Percentiles rank a stretch among this genome's conserved stretches.
These are phyloP conservation scores for Idaea biselata DNA, from an alignment of 2,888 invertebrate genomes.

Conservation along the genomic window DNA sequence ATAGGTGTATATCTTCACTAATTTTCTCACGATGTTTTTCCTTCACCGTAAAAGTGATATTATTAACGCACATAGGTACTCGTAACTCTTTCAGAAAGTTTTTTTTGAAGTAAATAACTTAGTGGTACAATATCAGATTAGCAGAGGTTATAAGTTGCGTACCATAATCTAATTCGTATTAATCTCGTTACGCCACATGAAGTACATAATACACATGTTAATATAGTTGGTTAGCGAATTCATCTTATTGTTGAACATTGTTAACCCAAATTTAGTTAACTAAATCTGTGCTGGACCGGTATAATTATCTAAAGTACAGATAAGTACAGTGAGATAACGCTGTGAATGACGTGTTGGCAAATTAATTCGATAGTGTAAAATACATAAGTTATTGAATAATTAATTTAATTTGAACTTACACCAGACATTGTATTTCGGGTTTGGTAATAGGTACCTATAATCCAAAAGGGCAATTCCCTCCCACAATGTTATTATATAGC, in stretches of 20 bases:
- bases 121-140: neutral
- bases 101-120: no score
- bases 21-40: no score
- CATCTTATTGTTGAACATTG: neutral
- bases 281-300: neutral
- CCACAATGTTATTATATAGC: no score
- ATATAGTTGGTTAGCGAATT: neutral
- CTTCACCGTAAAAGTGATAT: no score
- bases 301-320: neutral
- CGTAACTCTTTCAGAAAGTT: no score
- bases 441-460: no score
- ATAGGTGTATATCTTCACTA: no score
- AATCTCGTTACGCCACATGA: constrained; percentile 25
- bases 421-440: no score
- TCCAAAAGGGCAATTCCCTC: no score
- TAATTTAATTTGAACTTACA: neutral
- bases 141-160: neutral
- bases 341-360: neutral
- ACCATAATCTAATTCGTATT: constrained; percentile 12
- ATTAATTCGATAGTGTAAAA: neutral
- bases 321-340: neutral
- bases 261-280: neutral
- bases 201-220: constrained; percentile 15
- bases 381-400: neutral
- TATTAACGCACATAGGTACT: no score